phyloP scores from a whole-genome alignment of 1,140 invertebrate species.

The Heliothis subflexa region DNA sequence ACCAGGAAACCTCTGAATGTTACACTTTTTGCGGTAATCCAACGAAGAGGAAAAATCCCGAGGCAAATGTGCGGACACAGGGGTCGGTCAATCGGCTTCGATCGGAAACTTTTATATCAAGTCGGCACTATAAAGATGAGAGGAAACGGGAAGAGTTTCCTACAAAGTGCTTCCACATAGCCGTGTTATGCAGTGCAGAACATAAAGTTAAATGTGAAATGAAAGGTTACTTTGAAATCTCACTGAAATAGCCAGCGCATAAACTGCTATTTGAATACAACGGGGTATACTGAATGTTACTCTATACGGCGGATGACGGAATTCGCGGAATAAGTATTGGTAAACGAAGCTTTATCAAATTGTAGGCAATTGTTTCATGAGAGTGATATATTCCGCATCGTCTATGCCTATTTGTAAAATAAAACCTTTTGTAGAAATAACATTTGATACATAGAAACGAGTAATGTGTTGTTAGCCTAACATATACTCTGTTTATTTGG shows the following conservation, averaged over 20 bases:
- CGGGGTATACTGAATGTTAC: not conserved
- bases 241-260: not conserved
- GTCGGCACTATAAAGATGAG: slow-evolving; percentile 33
- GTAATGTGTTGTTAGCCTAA: too few relatives aligned
- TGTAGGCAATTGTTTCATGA: not conserved
- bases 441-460: too few relatives aligned
- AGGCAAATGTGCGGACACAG: slow-evolving; percentile 24
- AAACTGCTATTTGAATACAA: not conserved
- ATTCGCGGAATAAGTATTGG: slow-evolving; percentile 3
- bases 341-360: not conserved
- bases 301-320: not conserved
- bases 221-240: not conserved
- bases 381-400: not conserved
- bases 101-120: slow-evolving; percentile 32
- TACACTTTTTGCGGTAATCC: slow-evolving; percentile 32
- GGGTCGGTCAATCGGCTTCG: slow-evolving; percentile 36
- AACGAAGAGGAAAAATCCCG: slow-evolving; percentile 17
- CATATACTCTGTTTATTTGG: not conserved
- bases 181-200: not conserved
- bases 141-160: slow-evolving; percentile 4
- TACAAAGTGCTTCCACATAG: not conserved
- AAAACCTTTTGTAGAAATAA: too few relatives aligned
- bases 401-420: not conserved
- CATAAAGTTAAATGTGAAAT: not conserved
- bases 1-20: slow-evolving; percentile 6